Evolutionary conservation across 2,113 vertebrate species (phyloP).

Genomic region (Callipepla californica): DNA sequence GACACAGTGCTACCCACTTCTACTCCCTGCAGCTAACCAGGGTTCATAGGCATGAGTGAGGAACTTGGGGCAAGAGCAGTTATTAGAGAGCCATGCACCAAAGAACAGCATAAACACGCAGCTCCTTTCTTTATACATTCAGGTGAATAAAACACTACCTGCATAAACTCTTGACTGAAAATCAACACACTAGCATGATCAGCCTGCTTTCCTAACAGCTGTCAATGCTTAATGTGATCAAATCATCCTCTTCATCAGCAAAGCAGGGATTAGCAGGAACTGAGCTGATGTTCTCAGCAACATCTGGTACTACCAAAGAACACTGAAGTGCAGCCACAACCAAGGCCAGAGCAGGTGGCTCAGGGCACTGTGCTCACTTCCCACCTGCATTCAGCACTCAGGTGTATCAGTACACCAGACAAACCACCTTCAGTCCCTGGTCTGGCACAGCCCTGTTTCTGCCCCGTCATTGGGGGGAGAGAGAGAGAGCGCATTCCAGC

Average conservation of each 20-base stretch:
- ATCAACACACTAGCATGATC: not conserved
- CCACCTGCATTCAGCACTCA: not conserved
- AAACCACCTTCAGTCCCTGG: not conserved
- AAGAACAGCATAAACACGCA: not conserved
- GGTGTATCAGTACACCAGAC: not conserved
- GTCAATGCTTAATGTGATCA: not conserved
- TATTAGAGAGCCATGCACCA: fast-evolving
- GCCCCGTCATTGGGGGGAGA: not conserved
- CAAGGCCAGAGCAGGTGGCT: not conserved
- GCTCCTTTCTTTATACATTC: not conserved
- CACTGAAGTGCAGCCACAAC: slow-evolving; percentile 36
- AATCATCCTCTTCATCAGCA: not conserved
- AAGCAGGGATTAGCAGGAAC: not conserved
- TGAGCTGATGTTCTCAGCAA: not conserved
- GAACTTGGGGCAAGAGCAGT: not conserved
- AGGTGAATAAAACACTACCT: not conserved
- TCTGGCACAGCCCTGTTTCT: not conserved
- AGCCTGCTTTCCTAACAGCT: not conserved
- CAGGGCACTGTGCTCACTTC: not conserved
- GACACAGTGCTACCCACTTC: too few relatives aligned
- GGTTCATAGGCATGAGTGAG: not conserved
- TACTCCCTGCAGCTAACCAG: not conserved
- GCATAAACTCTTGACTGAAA: not conserved
- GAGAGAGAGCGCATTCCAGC: not conserved
- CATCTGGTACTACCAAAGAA: not conserved